Percentiles rank a stretch among this genome's conserved stretches.
phyloP scores from a whole-genome alignment of 2,888 invertebrate genomes.

The Drosophila colorata region DNA sequence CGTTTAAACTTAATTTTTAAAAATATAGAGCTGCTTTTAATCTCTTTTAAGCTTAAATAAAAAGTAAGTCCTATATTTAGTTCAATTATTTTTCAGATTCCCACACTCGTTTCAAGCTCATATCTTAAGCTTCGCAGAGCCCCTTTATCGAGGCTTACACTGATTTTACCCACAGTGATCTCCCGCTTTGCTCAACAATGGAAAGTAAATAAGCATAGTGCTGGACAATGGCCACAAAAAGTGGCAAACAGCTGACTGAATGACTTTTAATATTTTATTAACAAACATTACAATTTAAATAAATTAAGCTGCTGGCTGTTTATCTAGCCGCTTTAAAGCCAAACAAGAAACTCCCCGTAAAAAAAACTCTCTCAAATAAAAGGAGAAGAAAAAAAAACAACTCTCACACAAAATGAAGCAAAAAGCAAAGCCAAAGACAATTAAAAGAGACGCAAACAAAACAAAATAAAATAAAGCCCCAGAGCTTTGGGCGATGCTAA shows the following conservation, averaged over 20 bases:
- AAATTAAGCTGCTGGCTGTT: slow-evolving; percentile 48
- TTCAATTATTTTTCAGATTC: slow-evolving; percentile 1
- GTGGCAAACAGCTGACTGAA: slow-evolving; percentile 25
- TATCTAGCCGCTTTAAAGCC: slow-evolving; percentile 44
- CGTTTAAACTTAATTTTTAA: neutral
- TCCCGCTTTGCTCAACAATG: slow-evolving; percentile 14
- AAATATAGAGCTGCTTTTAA: too few relatives aligned
- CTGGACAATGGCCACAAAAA: slow-evolving; percentile 19
- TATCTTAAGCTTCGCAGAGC: neutral
- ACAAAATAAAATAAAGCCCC: slow-evolving; percentile 22
- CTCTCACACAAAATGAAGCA: slow-evolving; percentile 24
- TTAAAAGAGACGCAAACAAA: slow-evolving; percentile 42
- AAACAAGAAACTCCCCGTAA: slow-evolving; percentile 10
- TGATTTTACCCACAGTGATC: slow-evolving; percentile 6
- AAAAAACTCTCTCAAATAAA: slow-evolving; percentile 22
- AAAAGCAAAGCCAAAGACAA: slow-evolving; percentile 49
- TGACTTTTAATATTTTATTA: slow-evolving; percentile 51
- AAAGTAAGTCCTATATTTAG: neutral
- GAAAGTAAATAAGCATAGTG: slow-evolving; percentile 26
- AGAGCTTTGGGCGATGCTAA: slow-evolving; percentile 14
- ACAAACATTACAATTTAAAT: slow-evolving; percentile 48
- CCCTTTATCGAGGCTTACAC: slow-evolving; percentile 1
- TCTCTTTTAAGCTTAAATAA: neutral
- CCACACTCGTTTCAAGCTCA: slow-evolving; percentile 4
- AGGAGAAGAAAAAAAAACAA: slow-evolving; percentile 16